Base-by-base conservation (phyloP, 2,888 invertebrate species). In the Taphrorychus bicolor region DNA sequence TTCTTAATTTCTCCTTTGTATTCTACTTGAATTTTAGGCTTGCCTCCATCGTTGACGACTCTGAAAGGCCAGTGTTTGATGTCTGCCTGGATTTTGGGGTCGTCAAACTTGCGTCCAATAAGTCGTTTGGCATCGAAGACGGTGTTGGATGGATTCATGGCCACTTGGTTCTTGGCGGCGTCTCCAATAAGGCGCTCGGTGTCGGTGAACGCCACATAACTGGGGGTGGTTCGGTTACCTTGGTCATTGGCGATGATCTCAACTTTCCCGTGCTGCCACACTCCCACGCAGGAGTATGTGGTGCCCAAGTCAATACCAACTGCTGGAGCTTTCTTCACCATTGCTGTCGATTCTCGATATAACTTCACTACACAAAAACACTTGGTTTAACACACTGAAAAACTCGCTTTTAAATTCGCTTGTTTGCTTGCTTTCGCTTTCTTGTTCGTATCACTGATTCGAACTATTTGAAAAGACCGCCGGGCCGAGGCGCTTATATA, bases 251-350 rank as follows among this genome's bases (percentile, higher is more conserved):
- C 93, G 78, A 94, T 93, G 72, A 93, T 92, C 80, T 93, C 92
- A 75, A 93, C 92, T 80, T 92, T 59, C 92, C 59, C 90, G 78
- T 93, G 87, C 76, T 91, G 90, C 84, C 91, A 93, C 14, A 93
- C 91, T 52, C 90, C 92, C 57, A 93, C 93, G 19, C 92, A 93
- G 60, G 93, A 94, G 83, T 90, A 95, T 7, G 94, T 95, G 40
- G 94, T 95, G 75, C 94, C 95, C 79, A 95, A 86, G 85, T 93
- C 92, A 75, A 93, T 95, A 75, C 92, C 92, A 76, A 92, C 85
- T 73, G 89, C 88, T 72, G 86, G 85, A 74, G 82, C 45, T 51
- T 51, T 51, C 22, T 18, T 51, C 51, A 51, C 51, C 22, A 51
- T 51, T 19, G 16, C 21, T 19, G 14, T 14, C 5, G 9, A 1